Percentiles rank a stretch among this genome's conserved stretches.
Evolutionary conservation across 2,888 invertebrate species (phyloP).

Genomic region (Chloroclystis v-ata): DNA sequence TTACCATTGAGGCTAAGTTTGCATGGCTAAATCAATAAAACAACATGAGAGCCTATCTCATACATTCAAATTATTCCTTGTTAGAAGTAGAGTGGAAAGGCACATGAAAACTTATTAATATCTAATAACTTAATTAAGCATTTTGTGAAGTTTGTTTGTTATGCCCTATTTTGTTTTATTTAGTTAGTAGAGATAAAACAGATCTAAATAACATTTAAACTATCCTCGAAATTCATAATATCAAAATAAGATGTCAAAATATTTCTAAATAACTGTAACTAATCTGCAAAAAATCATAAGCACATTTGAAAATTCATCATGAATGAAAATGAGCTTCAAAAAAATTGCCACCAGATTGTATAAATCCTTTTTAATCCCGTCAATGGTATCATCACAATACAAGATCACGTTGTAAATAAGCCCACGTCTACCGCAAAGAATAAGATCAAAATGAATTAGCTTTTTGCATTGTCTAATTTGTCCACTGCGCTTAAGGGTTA

Average conservation of each 20-base stretch:
- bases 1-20: neutral
- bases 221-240: too few relatives aligned
- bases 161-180: too few relatives aligned
- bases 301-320: conserved; percentile 12
- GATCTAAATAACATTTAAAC: too few relatives aligned
- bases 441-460: conserved; percentile 24
- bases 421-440: conserved; percentile 26
- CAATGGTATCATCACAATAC: conserved; percentile 40
- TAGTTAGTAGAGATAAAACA: too few relatives aligned
- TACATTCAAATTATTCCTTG: too few relatives aligned
- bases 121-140: too few relatives aligned
- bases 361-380: conserved; percentile 35
- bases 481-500: conserved; percentile 31
- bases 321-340: conserved; percentile 8
- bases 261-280: neutral
- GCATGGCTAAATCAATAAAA: too few relatives aligned
- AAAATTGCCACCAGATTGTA: conserved; percentile 18
- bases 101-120: too few relatives aligned
- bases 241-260: neutral
- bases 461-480: conserved; percentile 29
- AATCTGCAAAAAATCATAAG: conserved; percentile 8
- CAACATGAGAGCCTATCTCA: too few relatives aligned
- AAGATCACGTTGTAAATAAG: conserved; percentile 35
- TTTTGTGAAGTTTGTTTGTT: too few relatives aligned
- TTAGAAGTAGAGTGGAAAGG: too few relatives aligned